phyloP scores from a whole-genome alignment of 30 jellyfish, hydroid and myxozoan species.

The Pseudorhiza aurosa region DNA sequence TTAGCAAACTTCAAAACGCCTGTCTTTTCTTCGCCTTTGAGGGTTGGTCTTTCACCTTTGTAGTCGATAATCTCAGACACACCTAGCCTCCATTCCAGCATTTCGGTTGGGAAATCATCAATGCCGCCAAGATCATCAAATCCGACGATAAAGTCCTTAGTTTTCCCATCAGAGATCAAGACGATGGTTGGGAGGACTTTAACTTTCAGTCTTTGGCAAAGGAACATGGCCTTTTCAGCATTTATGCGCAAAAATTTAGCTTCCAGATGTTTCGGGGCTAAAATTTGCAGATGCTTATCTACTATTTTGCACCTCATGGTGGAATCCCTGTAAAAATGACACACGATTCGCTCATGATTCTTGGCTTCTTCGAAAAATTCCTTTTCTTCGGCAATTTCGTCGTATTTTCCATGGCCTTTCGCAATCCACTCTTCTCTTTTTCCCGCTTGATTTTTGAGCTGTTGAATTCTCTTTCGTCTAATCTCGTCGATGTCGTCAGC shows the following conservation, averaged over 20 bases:
- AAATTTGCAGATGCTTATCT: conserved; percentile 83
- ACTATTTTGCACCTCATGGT: conserved; percentile 95
- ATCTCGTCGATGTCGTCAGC: conserved; percentile 77
- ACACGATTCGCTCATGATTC: conserved; percentile 89
- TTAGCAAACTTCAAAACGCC: conserved; percentile 83
- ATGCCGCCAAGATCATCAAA: conserved; percentile 98
- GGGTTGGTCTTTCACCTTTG: conserved; percentile 88
- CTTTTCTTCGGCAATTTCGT: conserved; percentile 87
- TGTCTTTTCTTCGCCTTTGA: conserved; percentile 56
- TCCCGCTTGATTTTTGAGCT: conserved; percentile 84
- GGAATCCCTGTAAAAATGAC: conserved; percentile 94
- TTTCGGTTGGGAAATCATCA: conserved; percentile 99
- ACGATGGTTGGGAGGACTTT: conserved; percentile 95
- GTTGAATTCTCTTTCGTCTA: conserved; percentile 78
- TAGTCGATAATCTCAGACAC: conserved; percentile 83
- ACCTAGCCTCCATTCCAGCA: conserved; percentile 98
- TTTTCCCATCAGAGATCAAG: conserved; percentile 85
- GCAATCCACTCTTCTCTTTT: conserved; percentile 84
- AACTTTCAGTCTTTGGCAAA: conserved; percentile 84
- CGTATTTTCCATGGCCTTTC: conserved; percentile 95
- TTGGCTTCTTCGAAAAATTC: conserved; percentile 94
- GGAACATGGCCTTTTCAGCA: conserved; percentile 94
- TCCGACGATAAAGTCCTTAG: conserved; percentile 94
- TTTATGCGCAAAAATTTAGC: conserved; percentile 81
- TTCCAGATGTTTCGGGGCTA: conserved; percentile 91